These are phyloP conservation scores for Drosophila teissieri DNA, from an alignment of 1,140 invertebrate species.

Conservation along the genomic window DNA sequence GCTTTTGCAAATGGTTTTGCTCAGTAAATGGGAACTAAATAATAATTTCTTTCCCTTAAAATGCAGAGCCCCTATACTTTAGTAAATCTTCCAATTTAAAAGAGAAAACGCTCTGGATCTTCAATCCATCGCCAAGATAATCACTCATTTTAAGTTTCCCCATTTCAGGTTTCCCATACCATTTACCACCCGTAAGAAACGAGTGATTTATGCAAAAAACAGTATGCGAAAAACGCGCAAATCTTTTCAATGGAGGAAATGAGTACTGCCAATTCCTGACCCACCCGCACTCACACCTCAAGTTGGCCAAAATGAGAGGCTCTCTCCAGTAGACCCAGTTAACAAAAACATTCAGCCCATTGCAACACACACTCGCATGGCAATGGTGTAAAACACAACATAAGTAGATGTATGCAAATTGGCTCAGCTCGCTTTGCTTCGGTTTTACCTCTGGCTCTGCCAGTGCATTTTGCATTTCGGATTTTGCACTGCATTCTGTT, in stretches of 20 bases:
- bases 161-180: slow-evolving; percentile 22
- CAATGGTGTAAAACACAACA: slow-evolving; percentile 38
- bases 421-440: slow-evolving; percentile 58
- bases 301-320: slow-evolving; percentile 13
- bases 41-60: background rate
- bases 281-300: slow-evolving; percentile 11
- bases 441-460: slow-evolving; percentile 42
- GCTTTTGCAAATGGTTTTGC: background rate
- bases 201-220: slow-evolving; percentile 39
- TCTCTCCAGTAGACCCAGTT: slow-evolving; percentile 55
- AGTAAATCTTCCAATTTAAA: slow-evolving; percentile 16
- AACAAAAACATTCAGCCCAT: slow-evolving; percentile 44
- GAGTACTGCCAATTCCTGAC: slow-evolving; percentile 12
- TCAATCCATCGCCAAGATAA: slow-evolving; percentile 20
- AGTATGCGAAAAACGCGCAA: slow-evolving; percentile 26
- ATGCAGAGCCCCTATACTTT: background rate
- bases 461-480: slow-evolving; percentile 23
- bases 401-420: slow-evolving; percentile 72
- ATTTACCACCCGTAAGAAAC: slow-evolving; percentile 6
- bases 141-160: slow-evolving; percentile 27
- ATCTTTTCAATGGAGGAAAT: slow-evolving; percentile 19
- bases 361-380: slow-evolving; percentile 34
- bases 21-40: background rate
- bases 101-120: slow-evolving; percentile 35
- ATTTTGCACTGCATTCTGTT: slow-evolving; percentile 60